These are phyloP conservation scores for Aphelenchoides avenae DNA, from an alignment of 1,140 invertebrate species.

Conservation along the genomic window DNA sequence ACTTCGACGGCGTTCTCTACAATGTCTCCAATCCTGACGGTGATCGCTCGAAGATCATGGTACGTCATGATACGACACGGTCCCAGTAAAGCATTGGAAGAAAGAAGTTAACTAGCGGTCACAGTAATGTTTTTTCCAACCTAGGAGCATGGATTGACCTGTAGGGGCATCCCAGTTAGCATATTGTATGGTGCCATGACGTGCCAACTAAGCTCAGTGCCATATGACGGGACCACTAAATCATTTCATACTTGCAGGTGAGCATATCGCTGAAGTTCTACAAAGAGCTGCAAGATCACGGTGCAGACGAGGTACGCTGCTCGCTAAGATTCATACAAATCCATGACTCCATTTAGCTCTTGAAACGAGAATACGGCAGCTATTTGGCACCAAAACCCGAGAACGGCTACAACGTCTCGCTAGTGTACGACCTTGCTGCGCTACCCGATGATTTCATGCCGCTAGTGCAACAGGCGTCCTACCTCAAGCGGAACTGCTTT, in stretches of 20 bases:
- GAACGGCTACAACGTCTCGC: constrained; percentile 86
- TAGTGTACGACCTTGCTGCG: constrained; percentile 86
- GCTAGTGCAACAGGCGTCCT: constrained; percentile 81
- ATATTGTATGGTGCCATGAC: too few relatives aligned
- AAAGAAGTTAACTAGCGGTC: constrained; percentile 6
- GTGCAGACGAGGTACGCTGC: constrained; percentile 75
- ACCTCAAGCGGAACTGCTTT: constrained; percentile 96
- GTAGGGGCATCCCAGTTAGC: too few relatives aligned
- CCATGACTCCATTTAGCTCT: constrained; percentile 29
- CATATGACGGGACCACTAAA: background rate
- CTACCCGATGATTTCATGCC: constrained; percentile 77
- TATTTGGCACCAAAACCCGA: constrained; percentile 75
- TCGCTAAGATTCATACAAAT: constrained; percentile 1
- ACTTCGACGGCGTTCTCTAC: constrained; percentile 98
- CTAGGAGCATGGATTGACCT: too few relatives aligned
- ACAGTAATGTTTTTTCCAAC: too few relatives aligned
- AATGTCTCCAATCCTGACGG: constrained; percentile 93
- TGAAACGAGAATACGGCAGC: constrained; percentile 73
- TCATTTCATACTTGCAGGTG: constrained; percentile 70
- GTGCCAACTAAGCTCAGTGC: too few relatives aligned
- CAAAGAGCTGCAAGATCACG: constrained; percentile 93
- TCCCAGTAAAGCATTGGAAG: constrained; percentile 16
- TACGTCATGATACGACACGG: constrained; percentile 65
- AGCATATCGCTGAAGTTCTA: constrained; percentile 98
- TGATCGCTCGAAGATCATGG: constrained; percentile 92